phyloP scores from a whole-genome alignment of 2,113 vertebrate species.

The Acanthochromis polyacanthus region DNA sequence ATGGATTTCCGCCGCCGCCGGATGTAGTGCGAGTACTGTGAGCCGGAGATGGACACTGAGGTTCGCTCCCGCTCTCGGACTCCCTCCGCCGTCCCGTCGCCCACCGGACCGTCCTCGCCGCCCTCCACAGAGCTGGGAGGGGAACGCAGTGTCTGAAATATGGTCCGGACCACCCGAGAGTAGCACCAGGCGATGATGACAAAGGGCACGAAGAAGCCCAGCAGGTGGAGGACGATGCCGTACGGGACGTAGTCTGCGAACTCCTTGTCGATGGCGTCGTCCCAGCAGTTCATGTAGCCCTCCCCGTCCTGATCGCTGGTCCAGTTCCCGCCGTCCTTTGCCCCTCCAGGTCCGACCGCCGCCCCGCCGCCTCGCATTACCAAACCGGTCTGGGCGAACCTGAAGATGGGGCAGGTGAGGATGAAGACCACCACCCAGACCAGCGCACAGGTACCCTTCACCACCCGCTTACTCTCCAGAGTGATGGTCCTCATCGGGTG shows the following conservation, averaged over 20 bases:
- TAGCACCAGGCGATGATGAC: constrained; percentile 88
- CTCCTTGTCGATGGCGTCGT: constrained; percentile 86
- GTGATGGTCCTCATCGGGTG: constrained; percentile 87
- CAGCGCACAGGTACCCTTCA: constrained; percentile 83
- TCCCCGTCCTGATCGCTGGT: constrained; percentile 34
- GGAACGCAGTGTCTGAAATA: constrained; percentile 82
- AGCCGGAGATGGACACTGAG: constrained; percentile 75
- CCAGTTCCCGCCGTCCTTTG: constrained; percentile 18
- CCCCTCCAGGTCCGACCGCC: neutral
- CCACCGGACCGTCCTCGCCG: constrained; percentile 57
- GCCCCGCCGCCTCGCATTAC: constrained; percentile 24
- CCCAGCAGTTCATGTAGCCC: constrained; percentile 85
- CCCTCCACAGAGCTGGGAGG: constrained; percentile 69
- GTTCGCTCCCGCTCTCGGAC: constrained; percentile 54
- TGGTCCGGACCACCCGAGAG: constrained; percentile 85
- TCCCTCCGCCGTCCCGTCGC: constrained; percentile 35
- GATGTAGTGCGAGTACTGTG: constrained; percentile 82
- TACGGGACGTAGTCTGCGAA: constrained; percentile 87
- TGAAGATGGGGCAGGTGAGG: constrained; percentile 87
- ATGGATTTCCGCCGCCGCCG: constrained; percentile 85
- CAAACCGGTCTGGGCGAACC: constrained; percentile 85
- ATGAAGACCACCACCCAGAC: constrained; percentile 87
- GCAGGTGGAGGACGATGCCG: constrained; percentile 84
- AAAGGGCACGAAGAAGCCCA: constrained; percentile 87
- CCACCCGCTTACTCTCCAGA: constrained; percentile 84